Percentiles rank a stretch among this genome's conserved stretches.
These are phyloP conservation scores for Apocheima hispidaria DNA, from an alignment of 2,888 invertebrate species.

Conservation along the genomic window DNA sequence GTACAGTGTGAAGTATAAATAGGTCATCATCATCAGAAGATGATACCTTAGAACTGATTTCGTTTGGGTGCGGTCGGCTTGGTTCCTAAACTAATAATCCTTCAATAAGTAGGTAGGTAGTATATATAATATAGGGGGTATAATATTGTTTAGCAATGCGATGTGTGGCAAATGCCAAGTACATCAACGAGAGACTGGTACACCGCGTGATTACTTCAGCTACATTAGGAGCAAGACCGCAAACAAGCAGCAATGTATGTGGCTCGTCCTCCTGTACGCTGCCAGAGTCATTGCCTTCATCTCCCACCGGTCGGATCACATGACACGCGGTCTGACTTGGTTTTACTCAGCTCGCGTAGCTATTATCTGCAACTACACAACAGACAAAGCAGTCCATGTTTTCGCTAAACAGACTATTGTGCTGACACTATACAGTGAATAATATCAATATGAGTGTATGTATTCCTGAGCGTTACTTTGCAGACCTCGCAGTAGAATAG, in stretches of 20 bases:
- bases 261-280: no score
- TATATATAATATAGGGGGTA: no score
- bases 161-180: background rate
- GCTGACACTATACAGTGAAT: no score
- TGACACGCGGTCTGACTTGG: background rate
- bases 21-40: no score
- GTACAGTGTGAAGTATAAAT: background rate
- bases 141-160: background rate
- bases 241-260: background rate
- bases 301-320: background rate
- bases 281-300: background rate
- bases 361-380: background rate
- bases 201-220: background rate
- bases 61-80: no score
- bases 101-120: no score
- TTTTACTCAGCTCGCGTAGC: background rate
- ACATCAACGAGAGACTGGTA: background rate
- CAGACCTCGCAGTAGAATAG: no score
- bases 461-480: no score
- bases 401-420: no score
- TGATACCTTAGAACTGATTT: no score
- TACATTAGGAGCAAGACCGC: background rate
- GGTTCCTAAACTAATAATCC: background rate
- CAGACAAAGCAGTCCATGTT: background rate
- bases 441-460: no score